Percentiles rank a stretch among this genome's conserved stretches.
Evolutionary conservation across 2,888 invertebrate species (phyloP).

Genomic region (Molorchus minor): DNA sequence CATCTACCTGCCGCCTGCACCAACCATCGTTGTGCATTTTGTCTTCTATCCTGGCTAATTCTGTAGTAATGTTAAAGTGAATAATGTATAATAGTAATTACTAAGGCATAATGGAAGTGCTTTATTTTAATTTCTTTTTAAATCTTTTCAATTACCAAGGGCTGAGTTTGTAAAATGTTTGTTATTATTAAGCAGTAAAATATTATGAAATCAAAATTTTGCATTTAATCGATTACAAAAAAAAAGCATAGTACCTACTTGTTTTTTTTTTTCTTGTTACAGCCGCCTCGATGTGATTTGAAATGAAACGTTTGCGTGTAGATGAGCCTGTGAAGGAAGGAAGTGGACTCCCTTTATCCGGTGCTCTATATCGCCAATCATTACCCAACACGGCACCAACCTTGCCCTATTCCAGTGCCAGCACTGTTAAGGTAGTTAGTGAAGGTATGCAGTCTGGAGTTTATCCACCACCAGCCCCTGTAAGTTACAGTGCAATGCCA

Average conservation of each 20-base stretch:
- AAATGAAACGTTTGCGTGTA: conserved; percentile 71
- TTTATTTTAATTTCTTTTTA: conserved; percentile 8
- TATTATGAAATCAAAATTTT: too few relatives aligned
- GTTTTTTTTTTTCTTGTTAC: conserved; percentile 57
- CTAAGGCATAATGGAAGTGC: too few relatives aligned
- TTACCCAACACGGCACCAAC: conserved; percentile 54
- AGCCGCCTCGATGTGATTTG: conserved; percentile 72
- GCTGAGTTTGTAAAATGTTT: too few relatives aligned
- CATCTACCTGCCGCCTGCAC: too few relatives aligned
- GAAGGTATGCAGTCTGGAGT: conserved; percentile 61
- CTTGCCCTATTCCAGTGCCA: conserved; percentile 63
- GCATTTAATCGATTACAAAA: too few relatives aligned
- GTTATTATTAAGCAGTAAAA: too few relatives aligned
- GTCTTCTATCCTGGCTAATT: too few relatives aligned
- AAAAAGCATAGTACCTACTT: too few relatives aligned
- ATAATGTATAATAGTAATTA: too few relatives aligned
- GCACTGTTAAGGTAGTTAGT: conserved; percentile 62
- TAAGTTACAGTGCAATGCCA: conserved; percentile 60
- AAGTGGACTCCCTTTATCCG: conserved; percentile 55
- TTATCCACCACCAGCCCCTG: conserved; percentile 58
- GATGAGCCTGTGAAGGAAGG: conserved; percentile 64
- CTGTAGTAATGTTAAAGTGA: too few relatives aligned
- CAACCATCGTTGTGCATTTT: too few relatives aligned
- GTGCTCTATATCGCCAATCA: conserved; percentile 45
- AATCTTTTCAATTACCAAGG: neutral